Evolutionary conservation across 2,888 invertebrate genomes (phyloP), one percentile per base, ranked within the genome.

Genomic region (Megalurothrips usitatus): DNA sequence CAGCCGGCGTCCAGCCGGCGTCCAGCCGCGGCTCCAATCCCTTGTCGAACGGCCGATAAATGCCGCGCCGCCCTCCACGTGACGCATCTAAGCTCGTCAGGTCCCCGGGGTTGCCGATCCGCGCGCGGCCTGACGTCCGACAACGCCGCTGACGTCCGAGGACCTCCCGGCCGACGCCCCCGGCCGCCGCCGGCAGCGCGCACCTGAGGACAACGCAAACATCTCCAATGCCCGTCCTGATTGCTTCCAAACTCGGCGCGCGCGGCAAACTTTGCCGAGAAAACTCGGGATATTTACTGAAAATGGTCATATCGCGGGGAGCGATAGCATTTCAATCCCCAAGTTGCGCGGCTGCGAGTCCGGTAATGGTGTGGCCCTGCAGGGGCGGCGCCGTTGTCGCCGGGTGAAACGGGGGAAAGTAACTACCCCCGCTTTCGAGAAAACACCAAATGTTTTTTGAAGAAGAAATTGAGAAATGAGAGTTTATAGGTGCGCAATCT

Each of bases 201-300:
- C 68, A 75, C 68, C 68, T 75, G 68, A 75, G 68, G 68, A 75
- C 68, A 75, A 23, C 9, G 68, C 68, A 75, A 75, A 75, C 68
- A 75, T 58, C 58, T 58, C 58, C 58, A 58, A 58, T 58, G 58
- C 58, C 52, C 19, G 17, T n/a, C 58, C 58, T 58, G 58, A 58
- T 58, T 58, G 58, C 58, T 58, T 58, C 58, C 58, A 58, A 58
- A 58, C 58, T 58, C 58, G 58, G 6, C 58, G 34, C 34, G 34
- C 34, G 34, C 34, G 14, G 14, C 17, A 58, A 58, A 58, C 58
- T 58, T 58, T 58, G 23, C 23, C n/a, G 68, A 23, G 23, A 26
- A 26, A 75, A 68, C 23, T n/a, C 23, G 68, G 68, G 68, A 75
- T 75, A 75, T 75, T 75, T 75, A 75, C 68, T 26, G 68, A 26